phyloP scores from a whole-genome alignment of 2,113 vertebrate species.

The Ochotona curzoniae region DNA sequence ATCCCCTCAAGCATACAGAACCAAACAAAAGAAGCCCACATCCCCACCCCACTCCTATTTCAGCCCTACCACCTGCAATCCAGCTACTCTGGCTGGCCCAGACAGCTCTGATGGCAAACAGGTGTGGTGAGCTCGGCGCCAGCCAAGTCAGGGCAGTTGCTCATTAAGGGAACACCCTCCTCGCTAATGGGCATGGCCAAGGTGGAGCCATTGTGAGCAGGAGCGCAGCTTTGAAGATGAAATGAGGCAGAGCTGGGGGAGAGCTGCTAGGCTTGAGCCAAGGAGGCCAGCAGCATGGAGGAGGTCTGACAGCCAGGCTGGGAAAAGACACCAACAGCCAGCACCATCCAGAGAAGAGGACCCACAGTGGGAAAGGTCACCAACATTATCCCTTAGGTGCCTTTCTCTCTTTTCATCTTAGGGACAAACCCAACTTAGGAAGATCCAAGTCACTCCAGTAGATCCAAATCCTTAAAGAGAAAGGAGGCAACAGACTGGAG shows the following conservation, averaged over 20 bases:
- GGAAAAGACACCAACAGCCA: background rate
- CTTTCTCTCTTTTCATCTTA: constrained; percentile 19
- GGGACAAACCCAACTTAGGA: background rate
- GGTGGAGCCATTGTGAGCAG: constrained; percentile 68
- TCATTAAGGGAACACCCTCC: constrained; percentile 77
- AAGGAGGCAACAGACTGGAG: background rate
- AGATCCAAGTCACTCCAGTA: background rate
- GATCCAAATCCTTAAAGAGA: background rate
- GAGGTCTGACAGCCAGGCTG: constrained; percentile 34
- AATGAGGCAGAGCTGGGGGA: background rate
- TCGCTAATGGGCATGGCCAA: constrained; percentile 68
- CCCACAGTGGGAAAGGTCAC: background rate
- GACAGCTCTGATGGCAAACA: constrained; percentile 83
- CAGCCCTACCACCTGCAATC: constrained; percentile 76
- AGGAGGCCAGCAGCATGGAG: constrained; percentile 31
- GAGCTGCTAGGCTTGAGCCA: background rate
- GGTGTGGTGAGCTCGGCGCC: constrained; percentile 74
- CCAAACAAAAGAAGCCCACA: constrained; percentile 50
- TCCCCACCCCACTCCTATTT: constrained; percentile 40
- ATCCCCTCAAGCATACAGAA: background rate
- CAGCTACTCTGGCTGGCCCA: constrained; percentile 52
- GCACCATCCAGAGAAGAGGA: constrained; percentile 56
- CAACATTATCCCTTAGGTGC: background rate
- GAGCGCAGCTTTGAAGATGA: constrained; percentile 75
- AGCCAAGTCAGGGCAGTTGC: constrained; percentile 72